A percentile compares a stretch with the other conserved stretches of the same genome.
These are phyloP conservation scores for Cosmia trapezina DNA, from an alignment of 2,888 invertebrate genomes.

Conservation along the genomic window DNA sequence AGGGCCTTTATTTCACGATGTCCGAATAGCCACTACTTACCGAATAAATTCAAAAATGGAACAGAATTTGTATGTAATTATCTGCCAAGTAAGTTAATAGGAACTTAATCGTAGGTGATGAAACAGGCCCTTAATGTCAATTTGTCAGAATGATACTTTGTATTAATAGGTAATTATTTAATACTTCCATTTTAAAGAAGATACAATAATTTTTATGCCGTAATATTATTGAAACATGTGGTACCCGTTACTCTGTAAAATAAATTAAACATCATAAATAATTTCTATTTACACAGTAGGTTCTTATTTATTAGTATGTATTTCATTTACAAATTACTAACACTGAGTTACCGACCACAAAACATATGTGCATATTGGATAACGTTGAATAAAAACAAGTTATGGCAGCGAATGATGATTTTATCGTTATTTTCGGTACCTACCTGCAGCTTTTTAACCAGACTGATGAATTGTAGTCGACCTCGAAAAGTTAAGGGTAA, in stretches of 20 bases:
- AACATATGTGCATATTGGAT: slow-evolving; percentile 10
- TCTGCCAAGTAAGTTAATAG: too few relatives aligned
- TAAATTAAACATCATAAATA: neutral
- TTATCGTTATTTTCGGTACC: neutral
- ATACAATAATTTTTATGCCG: neutral
- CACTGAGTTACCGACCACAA: neutral
- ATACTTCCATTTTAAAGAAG: too few relatives aligned
- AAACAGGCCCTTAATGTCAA: too few relatives aligned
- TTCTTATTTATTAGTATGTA: neutral
- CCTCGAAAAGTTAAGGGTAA: slow-evolving; percentile 4
- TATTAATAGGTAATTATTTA: too few relatives aligned
- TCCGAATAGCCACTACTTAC: too few relatives aligned
- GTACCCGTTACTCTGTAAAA: neutral
- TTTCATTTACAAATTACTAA: neutral
- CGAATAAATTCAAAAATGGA: too few relatives aligned
- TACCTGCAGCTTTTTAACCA: neutral
- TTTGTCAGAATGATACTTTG: too few relatives aligned
- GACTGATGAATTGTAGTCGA: neutral
- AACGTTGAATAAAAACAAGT: neutral
- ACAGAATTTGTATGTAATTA: too few relatives aligned
- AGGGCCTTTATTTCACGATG: too few relatives aligned
- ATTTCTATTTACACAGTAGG: neutral
- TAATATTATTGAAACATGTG: neutral
- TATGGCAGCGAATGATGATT: neutral
- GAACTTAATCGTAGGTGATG: too few relatives aligned